A percentile compares a stretch with the other conserved stretches of the same genome.
Conservation (phyloP, 2,113 vertebrate species). For the Lampris incognitus region DNA sequence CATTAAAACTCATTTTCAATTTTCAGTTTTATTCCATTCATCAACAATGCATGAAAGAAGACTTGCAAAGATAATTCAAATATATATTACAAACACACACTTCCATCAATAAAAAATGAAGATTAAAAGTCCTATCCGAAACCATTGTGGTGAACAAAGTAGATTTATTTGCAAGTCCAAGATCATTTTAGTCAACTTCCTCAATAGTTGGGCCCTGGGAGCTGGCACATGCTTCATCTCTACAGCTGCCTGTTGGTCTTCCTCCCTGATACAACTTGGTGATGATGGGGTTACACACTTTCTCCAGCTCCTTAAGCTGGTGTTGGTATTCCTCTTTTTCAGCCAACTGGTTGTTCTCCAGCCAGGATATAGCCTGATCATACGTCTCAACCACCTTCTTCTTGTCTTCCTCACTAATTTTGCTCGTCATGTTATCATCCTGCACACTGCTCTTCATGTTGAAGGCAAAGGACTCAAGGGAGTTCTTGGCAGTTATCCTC, state of each 20-base stretch:
- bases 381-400: slow-evolving; percentile 56
- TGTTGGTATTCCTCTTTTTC: slow-evolving; percentile 63
- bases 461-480: slow-evolving; percentile 66
- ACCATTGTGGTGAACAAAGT: background rate
- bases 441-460: slow-evolving; percentile 56
- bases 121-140: too few species aligned
- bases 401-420: slow-evolving; percentile 47
- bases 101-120: too few species aligned
- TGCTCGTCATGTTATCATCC: slow-evolving; percentile 58
- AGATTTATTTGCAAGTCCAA: background rate
- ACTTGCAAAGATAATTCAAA: too few species aligned
- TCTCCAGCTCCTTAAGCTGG: slow-evolving; percentile 51
- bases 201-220: slow-evolving; percentile 61
- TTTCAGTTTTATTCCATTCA: too few species aligned
- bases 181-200: slow-evolving; percentile 53
- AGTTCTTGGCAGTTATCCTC: slow-evolving; percentile 61
- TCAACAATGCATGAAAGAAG: too few species aligned
- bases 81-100: too few species aligned
- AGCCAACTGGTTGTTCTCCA: slow-evolving; percentile 69
- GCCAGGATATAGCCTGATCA: slow-evolving; percentile 46
- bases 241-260: slow-evolving; percentile 26
- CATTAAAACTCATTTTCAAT: too few species aligned
- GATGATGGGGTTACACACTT: slow-evolving; percentile 35
- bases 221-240: slow-evolving; percentile 22
- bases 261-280: slow-evolving; percentile 59